These are phyloP conservation scores for Eupleurogrammus muticus DNA, from an alignment of 2,797 vertebrate genomes.

Conservation along the genomic window DNA sequence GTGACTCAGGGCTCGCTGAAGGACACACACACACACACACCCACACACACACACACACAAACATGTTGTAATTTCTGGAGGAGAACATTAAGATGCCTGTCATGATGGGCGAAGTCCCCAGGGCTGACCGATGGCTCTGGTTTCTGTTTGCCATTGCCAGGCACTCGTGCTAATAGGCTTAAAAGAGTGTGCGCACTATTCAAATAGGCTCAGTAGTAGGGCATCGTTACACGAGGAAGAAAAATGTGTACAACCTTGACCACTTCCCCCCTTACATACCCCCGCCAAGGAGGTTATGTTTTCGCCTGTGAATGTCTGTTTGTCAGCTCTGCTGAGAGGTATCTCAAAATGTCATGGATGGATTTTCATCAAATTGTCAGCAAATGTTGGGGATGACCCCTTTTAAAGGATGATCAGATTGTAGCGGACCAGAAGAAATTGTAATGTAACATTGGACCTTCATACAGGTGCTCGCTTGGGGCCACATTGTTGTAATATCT, in stretches of 20 bases:
- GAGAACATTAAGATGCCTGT: constrained; percentile 18
- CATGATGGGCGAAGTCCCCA: constrained; percentile 4
- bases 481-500: no score
- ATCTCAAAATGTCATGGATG: no score
- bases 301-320: no score
- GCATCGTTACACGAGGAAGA: not conserved
- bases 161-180: not conserved
- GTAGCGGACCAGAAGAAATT: no score
- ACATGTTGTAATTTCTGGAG: constrained; percentile 25
- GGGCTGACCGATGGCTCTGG: not conserved
- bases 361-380: no score
- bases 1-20: constrained; percentile 41
- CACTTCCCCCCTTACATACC: not conserved
- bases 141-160: constrained; percentile 3
- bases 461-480: no score
- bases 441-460: no score
- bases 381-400: no score
- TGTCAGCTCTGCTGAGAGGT: no score
- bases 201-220: not conserved
- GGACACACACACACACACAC: constrained; percentile 35
- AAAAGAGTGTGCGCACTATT: no score
- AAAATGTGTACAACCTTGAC: not conserved
- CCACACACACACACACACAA: constrained; percentile 30
- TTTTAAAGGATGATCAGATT: no score
- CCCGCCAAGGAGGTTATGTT: no score